Conservation (phyloP, 2,113 vertebrate species). For the Leptobrachium leishanense region DNA sequence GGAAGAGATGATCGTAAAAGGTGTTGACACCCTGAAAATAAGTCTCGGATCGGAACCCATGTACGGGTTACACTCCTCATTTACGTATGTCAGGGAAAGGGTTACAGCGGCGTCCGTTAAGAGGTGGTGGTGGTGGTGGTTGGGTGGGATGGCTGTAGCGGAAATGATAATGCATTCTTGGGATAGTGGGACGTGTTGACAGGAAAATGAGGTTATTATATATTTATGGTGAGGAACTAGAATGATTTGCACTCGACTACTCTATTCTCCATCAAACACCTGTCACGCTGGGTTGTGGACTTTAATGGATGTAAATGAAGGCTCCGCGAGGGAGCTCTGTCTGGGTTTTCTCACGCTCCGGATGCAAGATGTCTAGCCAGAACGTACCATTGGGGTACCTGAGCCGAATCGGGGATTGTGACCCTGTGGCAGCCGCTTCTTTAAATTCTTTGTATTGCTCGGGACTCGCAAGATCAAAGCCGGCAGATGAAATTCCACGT, state of each 20-base stretch:
- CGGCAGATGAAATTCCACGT: too few relatives aligned
- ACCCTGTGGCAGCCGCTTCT: too few relatives aligned
- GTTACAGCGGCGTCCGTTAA: background rate
- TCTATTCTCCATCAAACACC: background rate
- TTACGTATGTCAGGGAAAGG: background rate
- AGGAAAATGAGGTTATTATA: constrained; percentile 1
- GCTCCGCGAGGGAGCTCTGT: background rate
- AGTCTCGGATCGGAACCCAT: background rate
- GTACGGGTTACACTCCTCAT: background rate
- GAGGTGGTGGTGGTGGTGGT: too few relatives aligned
- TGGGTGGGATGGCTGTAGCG: background rate
- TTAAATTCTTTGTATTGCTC: too few relatives aligned
- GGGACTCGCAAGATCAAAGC: too few relatives aligned
- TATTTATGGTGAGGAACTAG: background rate
- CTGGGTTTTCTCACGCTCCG: too few relatives aligned
- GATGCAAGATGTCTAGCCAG: too few relatives aligned
- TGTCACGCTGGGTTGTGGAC: background rate
- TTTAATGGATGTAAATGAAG: background rate
- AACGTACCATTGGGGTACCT: too few relatives aligned
- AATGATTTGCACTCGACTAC: background rate
- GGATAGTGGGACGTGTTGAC: constrained; percentile 6
- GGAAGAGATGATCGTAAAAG: background rate
- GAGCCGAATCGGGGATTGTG: too few relatives aligned
- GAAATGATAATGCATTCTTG: background rate
- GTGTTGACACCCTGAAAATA: background rate